Evolutionary conservation across 2,888 invertebrate species (phyloP).

Genomic region (Pimpla rufipes): DNA sequence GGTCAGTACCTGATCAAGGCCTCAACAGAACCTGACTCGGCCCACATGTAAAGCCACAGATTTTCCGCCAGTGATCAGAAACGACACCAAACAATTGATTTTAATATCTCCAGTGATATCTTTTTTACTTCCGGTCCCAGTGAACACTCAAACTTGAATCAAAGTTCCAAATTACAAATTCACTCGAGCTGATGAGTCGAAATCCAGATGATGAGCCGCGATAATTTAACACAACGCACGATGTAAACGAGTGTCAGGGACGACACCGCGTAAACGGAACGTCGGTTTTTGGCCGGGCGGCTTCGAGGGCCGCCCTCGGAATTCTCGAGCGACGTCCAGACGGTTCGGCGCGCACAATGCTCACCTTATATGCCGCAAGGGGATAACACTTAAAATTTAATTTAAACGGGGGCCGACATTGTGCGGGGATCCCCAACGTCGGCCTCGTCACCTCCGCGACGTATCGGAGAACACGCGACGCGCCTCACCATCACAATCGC

Average conservation of each 20-base stretch:
- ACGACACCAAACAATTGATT: no score
- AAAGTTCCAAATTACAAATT: no score
- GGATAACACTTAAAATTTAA: conserved; percentile 82
- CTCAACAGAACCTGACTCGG: no score
- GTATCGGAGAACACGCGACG: no score
- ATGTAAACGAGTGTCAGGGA: conserved; percentile 24
- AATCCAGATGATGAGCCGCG: background rate
- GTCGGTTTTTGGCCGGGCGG: conserved; percentile 58
- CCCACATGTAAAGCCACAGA: no score
- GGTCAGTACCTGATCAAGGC: no score
- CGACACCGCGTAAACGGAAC: conserved; percentile 62
- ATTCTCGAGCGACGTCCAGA: conserved; percentile 55
- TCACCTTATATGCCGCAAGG: conserved; percentile 74
- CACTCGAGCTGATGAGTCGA: no score
- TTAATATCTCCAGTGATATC: no score
- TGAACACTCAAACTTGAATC: no score
- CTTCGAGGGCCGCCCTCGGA: conserved; percentile 47
- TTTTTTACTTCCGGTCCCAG: no score
- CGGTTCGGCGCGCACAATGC: conserved; percentile 74
- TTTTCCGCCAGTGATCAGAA: no score
- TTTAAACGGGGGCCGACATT: conserved; percentile 79
- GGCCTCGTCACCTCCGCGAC: conserved; percentile 57
- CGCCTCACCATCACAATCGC: conserved; percentile 35
- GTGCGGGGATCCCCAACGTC: conserved; percentile 66
- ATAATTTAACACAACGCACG: conserved; percentile 21